Evolutionary conservation across 30 jellyfish, hydroid and myxozoan species (phyloP), one percentile per base, ranked within the genome.

Genomic region (Hydractinia symbiolongicarpus): DNA sequence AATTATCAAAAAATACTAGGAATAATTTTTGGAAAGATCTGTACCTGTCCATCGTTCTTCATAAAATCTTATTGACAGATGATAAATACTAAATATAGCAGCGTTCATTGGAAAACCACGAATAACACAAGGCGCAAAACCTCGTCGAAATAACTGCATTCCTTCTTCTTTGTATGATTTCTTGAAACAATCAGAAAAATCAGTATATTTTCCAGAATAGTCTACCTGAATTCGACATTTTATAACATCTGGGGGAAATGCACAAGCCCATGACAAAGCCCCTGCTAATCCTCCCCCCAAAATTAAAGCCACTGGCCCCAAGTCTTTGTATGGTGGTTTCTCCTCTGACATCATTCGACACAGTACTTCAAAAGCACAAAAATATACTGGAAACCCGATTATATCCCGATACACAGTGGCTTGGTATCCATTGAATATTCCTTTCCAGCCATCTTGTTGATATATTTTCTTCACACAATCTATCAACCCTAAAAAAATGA

Each of bases 271-370:
- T 14, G 97, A 90, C 9, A 90, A 77, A 44, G 97, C 70, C 15
- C 97, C 97, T 52, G 97, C 95, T 61, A 82, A 56, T 14, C 97
- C 97, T 16, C 97, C 97, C n/a, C 95, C 95, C 58, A 85, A 78
- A 79, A 86, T 58, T 16, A 85, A 78, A 15, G 90, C 87, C 53
- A 85, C 8, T 54, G 90, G 89, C 49, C 95, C 95, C 55, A 90
- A 40, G 50, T 77, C 85, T 9, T 9, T 20, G 51, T 72, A 82
- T 8, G 78, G 86, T 54, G 66, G 70, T 8, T 57, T 61, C 17
- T 71, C 66, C 6, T 81, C 82, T 19, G 88, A 72, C 4, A 90
- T 67, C 44, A 54, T 21, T 20, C 83, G 55, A 72, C 94, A 85
- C 4, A 90, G 50, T 5, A 61, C 14, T 54, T 90, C 97, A 76